Evolutionary conservation across 2,888 invertebrate species (phyloP), one percentile per base, ranked within the genome.

Genomic region (Cynaeus angustus): DNA sequence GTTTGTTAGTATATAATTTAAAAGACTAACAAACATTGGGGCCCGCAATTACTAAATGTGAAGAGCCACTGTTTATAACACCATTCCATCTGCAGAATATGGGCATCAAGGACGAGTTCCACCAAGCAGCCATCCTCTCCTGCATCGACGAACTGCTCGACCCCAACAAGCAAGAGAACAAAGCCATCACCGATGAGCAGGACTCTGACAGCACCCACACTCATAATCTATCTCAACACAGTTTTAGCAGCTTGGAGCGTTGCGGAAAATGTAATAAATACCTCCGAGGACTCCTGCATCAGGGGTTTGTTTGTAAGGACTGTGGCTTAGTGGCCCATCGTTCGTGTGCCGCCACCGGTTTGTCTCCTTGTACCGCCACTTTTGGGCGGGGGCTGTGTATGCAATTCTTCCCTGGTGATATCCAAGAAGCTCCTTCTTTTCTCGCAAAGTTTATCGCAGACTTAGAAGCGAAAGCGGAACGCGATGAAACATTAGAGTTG

Each of bases 231-330:
- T 84, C 88, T 50, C 89, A 91, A 75, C 90, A 90, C 81, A 91
- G 90, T 79, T 92, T 92, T 84, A 89, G 89, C 75, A 86, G 87
- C 66, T 85, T 92, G 79, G 90, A 92, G 83, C 87, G 88, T 75
- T 93, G 93, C 85, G 90, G 91, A 83, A 90, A 91, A 83, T 93
- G 93, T 84, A 89, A 90, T 83, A 91, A 91, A 83, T 91, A 89
- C 82, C 86, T 93, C 73, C 86, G 91, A 75, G 92, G 92, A 48
- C 85, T 92, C 46, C 85, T 91, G 78, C 90, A 91, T 79, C 92
- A 92, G 84, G 92, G 92, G 55, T 88, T 91, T 70, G 87, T 91
- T 73, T 93, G 92, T 82, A 88, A 90, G 86, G 89, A 91, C 88
- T 93, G 93, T 83, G 91, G 92, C 66, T 85, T 91, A 76, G 89